Percentiles rank a stretch among this genome's conserved stretches.
Conservation (phyloP, 2,888 invertebrate species). For the Cyaniris semiargus region DNA sequence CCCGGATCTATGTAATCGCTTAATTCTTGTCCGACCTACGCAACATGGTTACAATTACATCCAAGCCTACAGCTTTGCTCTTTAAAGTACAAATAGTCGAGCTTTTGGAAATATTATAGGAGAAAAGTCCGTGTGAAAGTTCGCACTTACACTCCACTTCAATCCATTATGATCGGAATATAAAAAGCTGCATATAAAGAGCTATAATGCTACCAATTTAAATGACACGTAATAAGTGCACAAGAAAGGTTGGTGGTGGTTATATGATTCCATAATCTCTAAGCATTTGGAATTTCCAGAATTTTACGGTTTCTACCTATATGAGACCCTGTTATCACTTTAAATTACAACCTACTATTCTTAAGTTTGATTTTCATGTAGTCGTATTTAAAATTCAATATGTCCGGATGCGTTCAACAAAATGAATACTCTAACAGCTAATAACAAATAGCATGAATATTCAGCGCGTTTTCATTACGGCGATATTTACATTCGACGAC, state of each 20-base stretch:
- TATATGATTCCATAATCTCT: too few species aligned
- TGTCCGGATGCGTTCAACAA: not conserved
- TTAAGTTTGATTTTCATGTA: not conserved
- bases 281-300: too few species aligned
- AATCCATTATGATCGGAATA: too few species aligned
- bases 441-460: conserved; percentile 14
- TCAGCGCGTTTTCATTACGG: not conserved
- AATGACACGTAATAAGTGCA: too few species aligned
- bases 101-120: not conserved
- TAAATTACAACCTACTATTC: not conserved
- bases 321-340: too few species aligned
- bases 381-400: conserved; percentile 8
- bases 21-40: not conserved
- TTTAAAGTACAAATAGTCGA: not conserved
- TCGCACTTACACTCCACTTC: too few species aligned
- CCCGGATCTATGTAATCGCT: not conserved
- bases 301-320: too few species aligned
- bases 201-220: too few species aligned
- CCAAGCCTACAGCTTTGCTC: not conserved
- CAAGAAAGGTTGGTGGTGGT: too few species aligned
- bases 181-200: too few species aligned
- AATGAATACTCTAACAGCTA: conserved; percentile 13
- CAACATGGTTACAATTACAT: not conserved
- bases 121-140: not conserved
- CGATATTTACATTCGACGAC: conserved; percentile 8